These are phyloP conservation scores for Leucoraja erinaceus DNA, from an alignment of 2,113 vertebrate genomes.

Conservation along the genomic window DNA sequence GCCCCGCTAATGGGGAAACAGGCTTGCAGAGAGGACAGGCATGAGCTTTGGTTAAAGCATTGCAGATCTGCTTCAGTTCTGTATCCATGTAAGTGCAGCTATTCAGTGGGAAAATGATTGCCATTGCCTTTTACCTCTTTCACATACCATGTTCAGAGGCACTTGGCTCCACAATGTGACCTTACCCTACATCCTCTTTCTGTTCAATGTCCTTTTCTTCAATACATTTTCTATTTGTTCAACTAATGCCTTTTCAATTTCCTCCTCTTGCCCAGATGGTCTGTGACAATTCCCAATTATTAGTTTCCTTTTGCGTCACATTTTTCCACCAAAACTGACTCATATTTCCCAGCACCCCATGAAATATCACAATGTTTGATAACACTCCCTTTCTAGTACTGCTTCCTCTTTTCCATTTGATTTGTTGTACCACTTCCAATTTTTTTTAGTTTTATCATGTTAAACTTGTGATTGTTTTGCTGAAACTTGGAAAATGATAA, in stretches of 20 bases:
- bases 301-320: slow-evolving; percentile 29
- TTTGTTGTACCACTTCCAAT: background rate
- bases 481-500: background rate
- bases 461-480: background rate
- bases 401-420: background rate
- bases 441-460: background rate
- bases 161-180: background rate
- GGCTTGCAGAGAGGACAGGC: background rate
- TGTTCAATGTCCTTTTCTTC: background rate
- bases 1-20: background rate
- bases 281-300: slow-evolving; percentile 11
- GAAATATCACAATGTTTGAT: slow-evolving; percentile 13
- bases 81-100: background rate
- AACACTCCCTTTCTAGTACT: slow-evolving; percentile 17
- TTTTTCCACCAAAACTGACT: background rate
- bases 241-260: slow-evolving; percentile 14
- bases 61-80: background rate
- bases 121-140: no score
- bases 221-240: slow-evolving; percentile 19
- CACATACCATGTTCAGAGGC: background rate
- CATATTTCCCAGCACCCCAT: slow-evolving; percentile 3
- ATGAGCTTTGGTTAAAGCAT: background rate
- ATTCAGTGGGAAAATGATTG: background rate
- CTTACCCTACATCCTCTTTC: slow-evolving; percentile 16
- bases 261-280: slow-evolving; percentile 20